phyloP scores from a whole-genome alignment of 2,113 vertebrate genomes.

The Lampris megalopsis region DNA sequence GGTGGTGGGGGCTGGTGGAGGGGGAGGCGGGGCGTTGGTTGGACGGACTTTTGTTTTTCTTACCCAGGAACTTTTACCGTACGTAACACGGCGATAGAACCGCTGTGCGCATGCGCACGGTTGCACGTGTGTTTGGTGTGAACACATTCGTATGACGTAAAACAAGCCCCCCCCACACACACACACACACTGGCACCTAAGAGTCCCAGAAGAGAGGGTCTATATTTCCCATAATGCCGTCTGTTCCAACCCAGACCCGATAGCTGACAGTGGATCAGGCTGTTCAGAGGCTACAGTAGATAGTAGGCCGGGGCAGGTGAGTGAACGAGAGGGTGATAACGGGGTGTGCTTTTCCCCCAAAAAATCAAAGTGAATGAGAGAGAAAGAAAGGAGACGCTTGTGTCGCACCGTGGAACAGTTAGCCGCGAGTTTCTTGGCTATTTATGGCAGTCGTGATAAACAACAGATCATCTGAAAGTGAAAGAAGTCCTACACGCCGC shows the following conservation, averaged over 20 bases:
- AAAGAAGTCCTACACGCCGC: conserved; percentile 10
- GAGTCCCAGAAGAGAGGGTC: conserved; percentile 20
- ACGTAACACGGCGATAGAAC: conserved; percentile 48
- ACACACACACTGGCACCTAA: conserved; percentile 2
- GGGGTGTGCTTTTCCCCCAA: conserved; percentile 50
- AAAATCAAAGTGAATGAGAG: conserved; percentile 3
- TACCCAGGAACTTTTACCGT: conserved; percentile 31
- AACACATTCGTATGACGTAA: conserved; percentile 16
- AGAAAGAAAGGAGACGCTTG: conserved; percentile 19
- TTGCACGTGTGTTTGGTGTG: conserved; percentile 25
- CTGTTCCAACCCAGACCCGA: neutral
- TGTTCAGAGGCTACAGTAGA: conserved; percentile 13
- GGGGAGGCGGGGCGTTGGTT: too few species aligned
- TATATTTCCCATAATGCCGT: conserved; percentile 25
- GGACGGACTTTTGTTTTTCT: conserved; percentile 56
- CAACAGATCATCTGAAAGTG: conserved; percentile 3
- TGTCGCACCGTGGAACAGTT: conserved; percentile 13
- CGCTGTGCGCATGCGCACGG: neutral
- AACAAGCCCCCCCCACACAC: conserved; percentile 4
- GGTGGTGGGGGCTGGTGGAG: too few species aligned
- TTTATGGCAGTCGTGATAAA: conserved; percentile 19
- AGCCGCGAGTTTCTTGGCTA: conserved; percentile 15
- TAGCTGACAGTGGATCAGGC: conserved; percentile 16
- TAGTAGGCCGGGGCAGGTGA: conserved; percentile 23
- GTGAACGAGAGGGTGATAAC: conserved; percentile 45